Evolutionary conservation across 2,888 invertebrate species (phyloP).

Genomic region (Caenorhabditis angaria): DNA sequence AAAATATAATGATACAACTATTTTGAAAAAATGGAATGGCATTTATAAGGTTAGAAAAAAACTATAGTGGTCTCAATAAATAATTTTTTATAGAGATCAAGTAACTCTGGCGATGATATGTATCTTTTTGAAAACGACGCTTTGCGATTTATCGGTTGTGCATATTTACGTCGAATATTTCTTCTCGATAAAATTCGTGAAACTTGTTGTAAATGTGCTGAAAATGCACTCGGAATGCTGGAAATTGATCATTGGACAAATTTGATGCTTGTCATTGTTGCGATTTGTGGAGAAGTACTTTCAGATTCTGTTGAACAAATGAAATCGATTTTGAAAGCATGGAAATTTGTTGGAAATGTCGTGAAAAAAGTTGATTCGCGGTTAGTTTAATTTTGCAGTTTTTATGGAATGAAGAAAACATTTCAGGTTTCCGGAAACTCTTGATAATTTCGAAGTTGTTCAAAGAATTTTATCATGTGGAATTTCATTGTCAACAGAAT

Average conservation of each 20-base stretch:
- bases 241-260: conserved; percentile 36
- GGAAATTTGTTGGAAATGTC: conserved; percentile 17
- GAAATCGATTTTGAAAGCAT: conserved; percentile 24
- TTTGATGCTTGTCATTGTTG: conserved; percentile 31
- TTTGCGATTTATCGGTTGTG: conserved; percentile 33
- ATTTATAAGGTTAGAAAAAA: conserved; percentile 13
- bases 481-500: neutral
- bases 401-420: neutral
- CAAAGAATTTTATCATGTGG: neutral
- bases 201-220: conserved; percentile 15
- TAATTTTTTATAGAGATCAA: conserved; percentile 2
- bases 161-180: conserved; percentile 25
- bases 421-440: conserved; percentile 2
- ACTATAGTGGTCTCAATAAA: conserved; percentile 4
- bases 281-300: conserved; percentile 39
- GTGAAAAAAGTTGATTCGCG: conserved; percentile 20
- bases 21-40: conserved; percentile 19
- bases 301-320: conserved; percentile 20
- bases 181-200: conserved; percentile 26
- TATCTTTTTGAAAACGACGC: conserved; percentile 19
- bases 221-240: conserved; percentile 21
- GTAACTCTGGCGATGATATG: conserved; percentile 12
- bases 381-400: conserved; percentile 6
- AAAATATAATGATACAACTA: conserved; percentile 26
- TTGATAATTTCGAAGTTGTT: neutral